phyloP scores from a whole-genome alignment of 2,797 vertebrate species.

The Astyanax mexicanus region DNA sequence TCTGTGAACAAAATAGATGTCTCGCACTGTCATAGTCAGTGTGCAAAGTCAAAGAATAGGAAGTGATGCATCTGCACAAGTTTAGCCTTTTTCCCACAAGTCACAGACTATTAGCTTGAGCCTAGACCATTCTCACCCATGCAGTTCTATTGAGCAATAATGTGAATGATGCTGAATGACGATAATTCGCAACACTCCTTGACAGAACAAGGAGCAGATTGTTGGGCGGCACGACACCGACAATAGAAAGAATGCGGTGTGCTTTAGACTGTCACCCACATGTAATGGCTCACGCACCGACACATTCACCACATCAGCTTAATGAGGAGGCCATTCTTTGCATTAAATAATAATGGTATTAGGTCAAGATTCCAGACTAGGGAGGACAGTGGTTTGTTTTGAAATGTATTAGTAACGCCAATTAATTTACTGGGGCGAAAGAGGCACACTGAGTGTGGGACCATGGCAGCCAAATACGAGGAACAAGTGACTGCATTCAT shows the following conservation, averaged over 20 bases:
- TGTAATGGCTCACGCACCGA: conserved; percentile 66
- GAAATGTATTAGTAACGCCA: conserved; percentile 84
- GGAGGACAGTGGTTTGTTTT: conserved; percentile 76
- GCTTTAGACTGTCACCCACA: conserved; percentile 46
- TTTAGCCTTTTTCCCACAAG: not conserved
- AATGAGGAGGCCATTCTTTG: conserved; percentile 79
- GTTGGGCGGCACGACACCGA: conserved; percentile 54
- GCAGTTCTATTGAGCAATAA: conserved; percentile 15
- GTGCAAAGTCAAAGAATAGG: not conserved
- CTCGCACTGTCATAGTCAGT: not conserved
- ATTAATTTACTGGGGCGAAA: conserved; percentile 83
- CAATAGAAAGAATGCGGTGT: conserved; percentile 38
- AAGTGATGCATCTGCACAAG: not conserved
- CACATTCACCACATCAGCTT: conserved; percentile 74
- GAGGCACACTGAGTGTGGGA: conserved; percentile 60
- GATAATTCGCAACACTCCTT: conserved; percentile 64
- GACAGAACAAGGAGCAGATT: conserved; percentile 76
- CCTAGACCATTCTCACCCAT: not conserved
- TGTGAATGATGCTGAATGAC: conserved; percentile 42
- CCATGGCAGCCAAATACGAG: conserved; percentile 51
- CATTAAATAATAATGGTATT: conserved; percentile 79
- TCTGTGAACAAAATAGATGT: not conserved
- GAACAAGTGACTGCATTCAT: conserved; percentile 60
- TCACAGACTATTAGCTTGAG: conserved; percentile 8
- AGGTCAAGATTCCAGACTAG: conserved; percentile 79